These are phyloP conservation scores for Drosophila setifemur DNA, from an alignment of 1,140 invertebrate genomes.

Conservation along the genomic window DNA sequence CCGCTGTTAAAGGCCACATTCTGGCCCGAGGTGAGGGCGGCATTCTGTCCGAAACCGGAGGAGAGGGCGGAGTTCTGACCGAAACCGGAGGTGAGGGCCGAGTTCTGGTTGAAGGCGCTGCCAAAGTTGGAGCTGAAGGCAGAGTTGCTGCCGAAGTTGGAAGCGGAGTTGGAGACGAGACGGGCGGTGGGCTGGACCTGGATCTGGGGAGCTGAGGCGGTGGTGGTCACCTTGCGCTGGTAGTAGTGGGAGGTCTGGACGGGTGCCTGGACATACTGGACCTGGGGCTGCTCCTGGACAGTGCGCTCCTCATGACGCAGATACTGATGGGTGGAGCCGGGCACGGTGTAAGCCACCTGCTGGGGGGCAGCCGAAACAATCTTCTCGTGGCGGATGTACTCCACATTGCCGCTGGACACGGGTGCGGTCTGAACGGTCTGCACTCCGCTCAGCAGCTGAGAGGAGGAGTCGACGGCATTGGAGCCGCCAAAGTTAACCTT, in stretches of 20 bases:
- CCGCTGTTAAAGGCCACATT: slow-evolving; percentile 36
- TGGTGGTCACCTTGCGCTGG: slow-evolving; percentile 58
- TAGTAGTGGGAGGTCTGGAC: slow-evolving; percentile 63
- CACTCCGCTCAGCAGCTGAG: slow-evolving; percentile 18
- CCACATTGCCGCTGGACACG: slow-evolving; percentile 35
- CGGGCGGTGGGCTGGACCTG: slow-evolving; percentile 38
- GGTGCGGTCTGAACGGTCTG: slow-evolving; percentile 27
- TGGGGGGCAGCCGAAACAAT: slow-evolving; percentile 31
- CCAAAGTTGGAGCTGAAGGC: slow-evolving; percentile 29
- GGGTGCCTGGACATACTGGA: slow-evolving; percentile 45
- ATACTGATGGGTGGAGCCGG: slow-evolving; percentile 60
- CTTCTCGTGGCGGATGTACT: slow-evolving; percentile 59
- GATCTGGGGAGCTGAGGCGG: slow-evolving; percentile 45
- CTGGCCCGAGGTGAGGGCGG: slow-evolving; percentile 9
- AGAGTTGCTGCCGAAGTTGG: slow-evolving; percentile 35
- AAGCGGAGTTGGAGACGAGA: slow-evolving; percentile 15
- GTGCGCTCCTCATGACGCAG: slow-evolving; percentile 66
- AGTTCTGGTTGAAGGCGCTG: slow-evolving; percentile 35
- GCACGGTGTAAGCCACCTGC: slow-evolving; percentile 45
- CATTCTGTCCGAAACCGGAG: slow-evolving; percentile 14
- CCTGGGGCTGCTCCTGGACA: slow-evolving; percentile 43
- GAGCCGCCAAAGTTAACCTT: slow-evolving; percentile 58
- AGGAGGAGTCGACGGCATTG: slow-evolving; percentile 21
- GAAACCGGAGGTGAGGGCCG: slow-evolving; percentile 29
- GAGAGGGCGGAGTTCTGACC: slow-evolving; percentile 36